A percentile compares a stretch with the other conserved stretches of the same genome.
These are phyloP conservation scores for Sphecodes monilicornis DNA, from an alignment of 2,888 invertebrate species.

Conservation along the genomic window DNA sequence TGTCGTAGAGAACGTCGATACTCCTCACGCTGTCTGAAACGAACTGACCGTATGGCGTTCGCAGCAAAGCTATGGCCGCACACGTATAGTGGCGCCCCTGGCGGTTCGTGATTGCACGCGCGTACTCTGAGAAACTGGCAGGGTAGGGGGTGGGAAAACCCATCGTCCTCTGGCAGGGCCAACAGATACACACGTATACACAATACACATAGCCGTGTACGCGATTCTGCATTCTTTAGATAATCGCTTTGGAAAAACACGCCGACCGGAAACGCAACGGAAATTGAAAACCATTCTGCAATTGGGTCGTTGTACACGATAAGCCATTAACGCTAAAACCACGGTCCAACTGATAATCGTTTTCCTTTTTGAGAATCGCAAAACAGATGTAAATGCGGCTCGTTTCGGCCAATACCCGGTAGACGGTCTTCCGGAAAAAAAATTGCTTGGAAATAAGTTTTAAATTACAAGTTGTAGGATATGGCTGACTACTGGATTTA, in stretches of 20 bases:
- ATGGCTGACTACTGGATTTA: too few relatives aligned
- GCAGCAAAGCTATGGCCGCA: slow-evolving; percentile 38
- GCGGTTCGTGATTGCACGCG: slow-evolving; percentile 18
- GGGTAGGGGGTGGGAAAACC: slow-evolving; percentile 74
- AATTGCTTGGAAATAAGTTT: neutral
- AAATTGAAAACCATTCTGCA: neutral
- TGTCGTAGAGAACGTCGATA: slow-evolving; percentile 11
- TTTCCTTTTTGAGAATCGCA: neutral
- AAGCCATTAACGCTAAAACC: neutral
- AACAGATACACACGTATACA: slow-evolving; percentile 56
- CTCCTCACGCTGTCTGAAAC: slow-evolving; percentile 39
- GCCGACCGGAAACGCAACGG: slow-evolving; percentile 19
- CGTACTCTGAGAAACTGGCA: slow-evolving; percentile 18
- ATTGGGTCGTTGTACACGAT: neutral
- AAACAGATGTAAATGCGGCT: neutral
- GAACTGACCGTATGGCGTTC: slow-evolving; percentile 46
- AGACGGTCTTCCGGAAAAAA: too few relatives aligned
- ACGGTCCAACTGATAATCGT: neutral
- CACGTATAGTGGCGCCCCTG: slow-evolving; percentile 49
- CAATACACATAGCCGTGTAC: slow-evolving; percentile 9
- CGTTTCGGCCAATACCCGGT: too few relatives aligned
- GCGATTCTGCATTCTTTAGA: slow-evolving; percentile 53
- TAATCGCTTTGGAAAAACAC: slow-evolving; percentile 48
- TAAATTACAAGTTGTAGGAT: neutral
- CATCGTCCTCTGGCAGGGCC: slow-evolving; percentile 69